Evolutionary conservation across 2,888 invertebrate genomes (phyloP).

Genomic region (Clitarchus hookeri): DNA sequence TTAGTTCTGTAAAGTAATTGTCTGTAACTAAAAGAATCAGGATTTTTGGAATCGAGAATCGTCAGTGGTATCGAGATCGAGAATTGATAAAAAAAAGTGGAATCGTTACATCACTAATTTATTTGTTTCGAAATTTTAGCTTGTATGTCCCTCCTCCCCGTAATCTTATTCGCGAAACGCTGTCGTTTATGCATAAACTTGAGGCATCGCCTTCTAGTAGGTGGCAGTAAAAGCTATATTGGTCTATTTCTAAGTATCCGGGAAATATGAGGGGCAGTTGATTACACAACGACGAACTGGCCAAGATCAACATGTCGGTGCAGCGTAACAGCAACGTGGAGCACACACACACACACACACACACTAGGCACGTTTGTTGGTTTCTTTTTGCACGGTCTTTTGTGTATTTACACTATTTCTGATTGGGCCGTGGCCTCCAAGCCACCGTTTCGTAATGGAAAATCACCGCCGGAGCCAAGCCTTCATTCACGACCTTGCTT

Average conservation of each 20-base stretch:
- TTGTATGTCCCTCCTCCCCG: too few relatives aligned
- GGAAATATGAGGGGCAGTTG: constrained; percentile 8
- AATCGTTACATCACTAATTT: too few relatives aligned
- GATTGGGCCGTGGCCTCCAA: background rate
- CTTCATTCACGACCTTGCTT: background rate
- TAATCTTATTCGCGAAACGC: too few relatives aligned
- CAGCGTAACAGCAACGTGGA: background rate
- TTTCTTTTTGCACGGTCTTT: background rate
- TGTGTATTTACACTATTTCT: background rate
- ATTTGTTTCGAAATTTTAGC: too few relatives aligned
- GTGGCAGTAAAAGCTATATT: background rate
- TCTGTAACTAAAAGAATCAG: too few relatives aligned
- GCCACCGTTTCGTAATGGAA: background rate
- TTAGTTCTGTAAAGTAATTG: too few relatives aligned
- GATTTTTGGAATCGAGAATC: too few relatives aligned
- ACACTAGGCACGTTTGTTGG: background rate
- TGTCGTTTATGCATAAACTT: background rate
- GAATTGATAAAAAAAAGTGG: too few relatives aligned
- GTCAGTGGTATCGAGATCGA: too few relatives aligned
- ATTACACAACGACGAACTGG: background rate
- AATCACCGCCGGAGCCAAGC: background rate
- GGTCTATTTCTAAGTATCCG: background rate
- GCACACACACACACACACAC: background rate
- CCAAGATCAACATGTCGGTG: background rate
- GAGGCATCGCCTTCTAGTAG: background rate